These are phyloP conservation scores for Stegophylla sp. DNA, from an alignment of 2,888 invertebrate species.

Conservation along the genomic window DNA sequence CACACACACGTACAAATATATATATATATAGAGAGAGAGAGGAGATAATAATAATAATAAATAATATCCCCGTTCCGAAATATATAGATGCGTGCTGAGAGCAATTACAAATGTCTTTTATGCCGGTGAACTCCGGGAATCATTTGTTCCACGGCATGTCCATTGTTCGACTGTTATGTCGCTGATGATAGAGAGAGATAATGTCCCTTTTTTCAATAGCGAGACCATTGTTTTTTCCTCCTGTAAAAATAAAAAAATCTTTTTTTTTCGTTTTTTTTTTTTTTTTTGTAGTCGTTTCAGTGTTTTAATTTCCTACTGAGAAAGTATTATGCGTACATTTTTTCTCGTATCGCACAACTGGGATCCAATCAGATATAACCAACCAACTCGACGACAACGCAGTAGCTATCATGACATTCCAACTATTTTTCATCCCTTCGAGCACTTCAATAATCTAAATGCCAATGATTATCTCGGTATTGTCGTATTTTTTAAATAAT, in stretches of 20 bases:
- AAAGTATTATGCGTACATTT: conserved; percentile 42
- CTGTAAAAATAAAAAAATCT: conserved; percentile 39
- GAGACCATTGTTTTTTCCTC: conserved; percentile 55
- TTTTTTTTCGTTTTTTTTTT: conserved; percentile 29
- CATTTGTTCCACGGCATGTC: conserved; percentile 55
- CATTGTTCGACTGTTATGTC: conserved; percentile 53
- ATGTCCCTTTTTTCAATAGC: conserved; percentile 45
- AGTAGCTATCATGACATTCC: conserved; percentile 3
- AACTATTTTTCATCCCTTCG: background rate
- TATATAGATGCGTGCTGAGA: conserved; percentile 44
- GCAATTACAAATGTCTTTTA: conserved; percentile 59
- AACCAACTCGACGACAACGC: conserved; percentile 15
- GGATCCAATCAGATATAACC: conserved; percentile 45
- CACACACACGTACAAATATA: background rate
- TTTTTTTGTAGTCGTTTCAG: conserved; percentile 32
- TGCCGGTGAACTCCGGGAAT: conserved; percentile 57
- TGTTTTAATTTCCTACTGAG: conserved; percentile 54
- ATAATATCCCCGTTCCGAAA: conserved; percentile 51
- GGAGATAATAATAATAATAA: conserved; percentile 18
- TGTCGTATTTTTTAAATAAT: background rate
- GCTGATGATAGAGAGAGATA: conserved; percentile 53
- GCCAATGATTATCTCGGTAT: background rate
- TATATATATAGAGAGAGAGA: background rate
- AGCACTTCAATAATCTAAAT: conserved; percentile 15
- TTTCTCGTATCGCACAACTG: conserved; percentile 40